Percentiles rank a stretch among this genome's conserved stretches.
Evolutionary conservation across 2,888 invertebrate species (phyloP).

Genomic region (Pecten maximus): DNA sequence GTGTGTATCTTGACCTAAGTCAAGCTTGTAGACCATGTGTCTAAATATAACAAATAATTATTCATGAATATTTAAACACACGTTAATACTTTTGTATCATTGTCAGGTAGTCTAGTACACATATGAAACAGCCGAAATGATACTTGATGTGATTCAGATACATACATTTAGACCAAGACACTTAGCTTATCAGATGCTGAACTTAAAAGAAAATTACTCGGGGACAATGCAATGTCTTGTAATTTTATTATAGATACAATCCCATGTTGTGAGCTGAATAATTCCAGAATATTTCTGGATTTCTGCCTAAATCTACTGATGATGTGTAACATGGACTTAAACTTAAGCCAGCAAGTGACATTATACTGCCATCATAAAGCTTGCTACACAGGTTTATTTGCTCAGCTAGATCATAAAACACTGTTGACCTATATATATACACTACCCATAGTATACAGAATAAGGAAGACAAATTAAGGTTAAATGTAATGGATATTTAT

Average conservation of each 20-base stretch:
- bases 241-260: background rate
- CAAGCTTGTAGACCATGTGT: background rate
- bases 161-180: background rate
- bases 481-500: background rate
- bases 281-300: slow-evolving; percentile 10
- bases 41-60: slow-evolving; percentile 16
- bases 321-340: slow-evolving; percentile 17
- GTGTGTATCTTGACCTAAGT: background rate
- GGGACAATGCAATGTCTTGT: background rate
- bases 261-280: slow-evolving; percentile 1
- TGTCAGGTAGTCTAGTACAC: slow-evolving; percentile 1
- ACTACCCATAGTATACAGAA: too few relatives aligned
- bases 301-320: background rate
- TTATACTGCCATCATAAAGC: slow-evolving; percentile 23
- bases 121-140: background rate
- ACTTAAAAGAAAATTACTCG: background rate
- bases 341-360: slow-evolving; percentile 17
- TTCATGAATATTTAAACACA: slow-evolving; percentile 30
- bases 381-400: background rate
- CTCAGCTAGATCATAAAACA: background rate
- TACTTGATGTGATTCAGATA: background rate
- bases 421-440: background rate
- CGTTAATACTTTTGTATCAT: background rate
- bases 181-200: background rate
- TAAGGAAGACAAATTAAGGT: background rate